Conservation (phyloP, 2,888 invertebrate genomes). For the Fragum whitleyi region DNA sequence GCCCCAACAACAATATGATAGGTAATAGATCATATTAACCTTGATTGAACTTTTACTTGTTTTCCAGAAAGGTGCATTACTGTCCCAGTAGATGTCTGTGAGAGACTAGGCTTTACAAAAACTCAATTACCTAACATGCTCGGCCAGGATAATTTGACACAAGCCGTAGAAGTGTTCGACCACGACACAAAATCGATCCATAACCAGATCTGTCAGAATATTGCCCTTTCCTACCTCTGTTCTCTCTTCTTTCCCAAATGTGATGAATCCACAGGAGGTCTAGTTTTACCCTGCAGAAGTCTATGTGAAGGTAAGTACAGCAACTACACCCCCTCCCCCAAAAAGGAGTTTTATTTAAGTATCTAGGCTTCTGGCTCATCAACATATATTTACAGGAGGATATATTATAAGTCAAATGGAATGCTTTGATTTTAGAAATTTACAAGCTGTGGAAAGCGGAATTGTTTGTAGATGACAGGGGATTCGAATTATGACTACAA, state of each 20-base stretch:
- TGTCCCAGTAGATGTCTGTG: constrained; percentile 44
- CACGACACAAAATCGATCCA: constrained; percentile 16
- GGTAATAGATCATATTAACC: too few species aligned
- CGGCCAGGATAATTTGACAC: constrained; percentile 29
- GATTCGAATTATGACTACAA: too few species aligned
- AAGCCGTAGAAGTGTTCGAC: constrained; percentile 53
- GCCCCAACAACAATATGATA: too few species aligned
- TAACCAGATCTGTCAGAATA: constrained; percentile 58
- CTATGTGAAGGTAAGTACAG: constrained; percentile 56
- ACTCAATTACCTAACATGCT: constrained; percentile 66
- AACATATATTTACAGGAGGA: too few species aligned
- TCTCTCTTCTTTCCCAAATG: constrained; percentile 65
- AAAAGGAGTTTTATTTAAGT: too few species aligned
- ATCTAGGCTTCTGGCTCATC: too few species aligned
- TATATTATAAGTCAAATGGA: too few species aligned
- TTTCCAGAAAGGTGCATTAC: constrained; percentile 33
- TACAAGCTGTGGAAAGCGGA: too few species aligned
- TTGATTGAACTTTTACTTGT: too few species aligned
- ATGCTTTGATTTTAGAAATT: too few species aligned
- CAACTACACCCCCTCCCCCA: too few species aligned
- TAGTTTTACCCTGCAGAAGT: constrained; percentile 51
- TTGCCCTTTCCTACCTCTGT: constrained; percentile 64
- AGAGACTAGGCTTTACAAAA: constrained; percentile 52
- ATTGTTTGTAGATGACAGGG: too few species aligned
- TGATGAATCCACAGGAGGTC: constrained; percentile 31